Evolutionary conservation across 2,888 invertebrate genomes (phyloP), one percentile per base, ranked within the genome.

Genomic region (Frankliniella intonsa): DNA sequence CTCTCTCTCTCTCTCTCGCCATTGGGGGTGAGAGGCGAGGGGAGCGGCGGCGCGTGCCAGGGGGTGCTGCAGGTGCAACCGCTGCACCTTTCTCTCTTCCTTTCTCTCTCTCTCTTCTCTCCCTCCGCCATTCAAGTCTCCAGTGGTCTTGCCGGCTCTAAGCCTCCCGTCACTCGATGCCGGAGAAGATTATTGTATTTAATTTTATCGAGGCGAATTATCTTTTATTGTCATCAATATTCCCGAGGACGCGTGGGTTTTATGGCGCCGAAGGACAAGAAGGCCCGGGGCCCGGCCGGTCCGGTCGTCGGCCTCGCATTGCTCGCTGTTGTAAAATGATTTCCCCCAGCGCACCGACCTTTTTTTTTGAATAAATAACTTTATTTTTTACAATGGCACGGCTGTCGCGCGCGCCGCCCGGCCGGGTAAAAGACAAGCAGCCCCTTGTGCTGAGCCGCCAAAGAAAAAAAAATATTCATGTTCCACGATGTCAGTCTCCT

Each of bases 91-190:
- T 62, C 14, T 14, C 62, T 55, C 55, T 55, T 8, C 11, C 69
- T 22, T 5, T 69, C 69, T 76, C 25, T 25, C 25, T 8, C 69
- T 76, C 69, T 22, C 69, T 9, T 22, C 22, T 11, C 69, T 25
- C 69, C 25, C 69, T 76, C 69, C 8, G 25, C 69, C 69, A 76
- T 76, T 76, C 69, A 76, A 76, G 69, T 76, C 69, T 76, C 69
- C 69, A 62, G 17, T n/a, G n/a, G n/a, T n/a, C n/a, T n/a, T n/a
- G n/a, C n/a, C n/a, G 1, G 25, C 69, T 0, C 69, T 69, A 3
- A 38, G 3, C 38, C 38, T 38, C 38, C 38, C 38, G 38, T 38
- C 38, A 38, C 38, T 38, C 5, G 38, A 3, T 38, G 38, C 38
- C 38, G 38, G 38, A 38, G 2, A 38, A 38, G 38, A 38, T 38